A percentile compares a stretch with the other conserved stretches of the same genome.
Conservation (phyloP, 2,113 vertebrate genomes). For the Cromileptes altivelis region DNA sequence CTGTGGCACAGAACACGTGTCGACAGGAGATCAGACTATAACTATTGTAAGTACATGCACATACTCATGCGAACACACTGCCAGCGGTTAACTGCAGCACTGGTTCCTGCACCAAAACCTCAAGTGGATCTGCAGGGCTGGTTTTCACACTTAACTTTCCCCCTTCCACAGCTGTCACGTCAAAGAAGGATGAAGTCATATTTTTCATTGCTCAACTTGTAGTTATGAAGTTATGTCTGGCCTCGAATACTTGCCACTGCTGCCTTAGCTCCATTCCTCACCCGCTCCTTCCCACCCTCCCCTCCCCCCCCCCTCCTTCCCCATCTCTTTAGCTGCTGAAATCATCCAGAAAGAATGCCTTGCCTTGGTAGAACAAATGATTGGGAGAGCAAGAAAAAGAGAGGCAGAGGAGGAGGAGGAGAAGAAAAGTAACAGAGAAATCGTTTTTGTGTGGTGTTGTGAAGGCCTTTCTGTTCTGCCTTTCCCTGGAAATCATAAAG, state of each 20-base stretch:
- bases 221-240: conserved; percentile 82
- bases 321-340: conserved; percentile 74
- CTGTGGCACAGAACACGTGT: background rate
- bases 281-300: conserved; percentile 7
- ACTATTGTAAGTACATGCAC: background rate
- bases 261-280: conserved; percentile 59
- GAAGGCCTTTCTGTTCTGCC: conserved; percentile 54
- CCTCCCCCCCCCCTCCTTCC: conserved; percentile 5
- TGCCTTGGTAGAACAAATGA: conserved; percentile 77
- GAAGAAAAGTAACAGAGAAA: conserved; percentile 55
- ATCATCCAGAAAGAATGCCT: conserved; percentile 84
- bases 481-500: conserved; percentile 69
- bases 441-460: conserved; percentile 42
- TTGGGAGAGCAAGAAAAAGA: conserved; percentile 56
- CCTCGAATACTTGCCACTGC: conserved; percentile 70
- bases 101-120: conserved; percentile 49
- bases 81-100: conserved; percentile 3
- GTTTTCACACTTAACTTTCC: conserved; percentile 64
- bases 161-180: conserved; percentile 67
- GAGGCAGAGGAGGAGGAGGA: conserved; percentile 36
- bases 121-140: conserved; percentile 45
- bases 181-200: conserved; percentile 77
- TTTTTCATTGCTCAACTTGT: conserved; percentile 77
- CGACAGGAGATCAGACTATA: background rate
- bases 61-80: background rate